These are phyloP conservation scores for Ornithorhynchus anatinus DNA, from an alignment of 2,113 vertebrate genomes.

Conservation along the genomic window DNA sequence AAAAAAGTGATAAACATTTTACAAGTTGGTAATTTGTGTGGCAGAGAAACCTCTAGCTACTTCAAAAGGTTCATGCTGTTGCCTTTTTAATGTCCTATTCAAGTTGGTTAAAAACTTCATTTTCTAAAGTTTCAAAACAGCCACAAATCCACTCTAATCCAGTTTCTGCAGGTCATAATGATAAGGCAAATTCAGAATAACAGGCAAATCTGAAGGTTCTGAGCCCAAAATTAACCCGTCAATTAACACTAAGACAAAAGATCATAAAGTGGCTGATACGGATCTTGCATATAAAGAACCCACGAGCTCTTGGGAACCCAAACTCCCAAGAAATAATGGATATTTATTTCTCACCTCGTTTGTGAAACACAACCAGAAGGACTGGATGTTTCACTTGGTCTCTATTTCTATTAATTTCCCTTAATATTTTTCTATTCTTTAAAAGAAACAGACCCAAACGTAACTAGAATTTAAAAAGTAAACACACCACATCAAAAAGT, in stretches of 20 bases:
- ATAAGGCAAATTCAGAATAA: background rate
- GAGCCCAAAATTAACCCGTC: constrained; percentile 32
- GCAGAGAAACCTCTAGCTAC: constrained; percentile 2
- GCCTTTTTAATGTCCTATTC: background rate
- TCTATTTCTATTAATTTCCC: background rate
- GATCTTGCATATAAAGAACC: constrained; percentile 9
- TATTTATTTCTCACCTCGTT: background rate
- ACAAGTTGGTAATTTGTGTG: background rate
- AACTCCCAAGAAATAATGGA: background rate
- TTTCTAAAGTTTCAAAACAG: constrained; percentile 30
- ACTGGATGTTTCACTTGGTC: background rate
- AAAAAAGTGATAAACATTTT: constrained; percentile 6
- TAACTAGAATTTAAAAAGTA: background rate
- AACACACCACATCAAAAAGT: no score
- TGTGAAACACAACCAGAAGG: background rate
- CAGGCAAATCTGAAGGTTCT: constrained; percentile 5
- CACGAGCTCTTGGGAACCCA: constrained; percentile 3
- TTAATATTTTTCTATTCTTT: constrained; percentile 14
- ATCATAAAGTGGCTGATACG: background rate
- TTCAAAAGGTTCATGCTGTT: background rate
- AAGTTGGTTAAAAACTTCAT: constrained; percentile 16
- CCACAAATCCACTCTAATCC: constrained; percentile 27
- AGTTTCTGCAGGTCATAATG: background rate
- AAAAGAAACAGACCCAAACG: background rate
- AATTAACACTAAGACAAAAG: constrained; percentile 11